Evolutionary conservation across 2,113 vertebrate species (phyloP).

Genomic region (Lampris megalopsis): DNA sequence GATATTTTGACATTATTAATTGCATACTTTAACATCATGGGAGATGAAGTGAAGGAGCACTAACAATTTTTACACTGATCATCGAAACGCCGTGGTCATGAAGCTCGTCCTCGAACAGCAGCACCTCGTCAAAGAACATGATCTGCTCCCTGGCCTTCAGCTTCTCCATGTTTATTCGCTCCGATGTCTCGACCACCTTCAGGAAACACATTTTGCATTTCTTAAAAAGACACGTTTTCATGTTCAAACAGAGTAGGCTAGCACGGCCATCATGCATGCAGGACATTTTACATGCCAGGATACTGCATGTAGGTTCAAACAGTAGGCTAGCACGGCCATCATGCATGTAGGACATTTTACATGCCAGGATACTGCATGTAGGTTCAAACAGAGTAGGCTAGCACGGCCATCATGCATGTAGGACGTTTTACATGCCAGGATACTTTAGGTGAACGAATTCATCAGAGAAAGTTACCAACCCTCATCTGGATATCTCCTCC

Average conservation of each 20-base stretch:
- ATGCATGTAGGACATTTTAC: background rate
- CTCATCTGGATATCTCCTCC: conserved; percentile 88
- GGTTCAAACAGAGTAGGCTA: no score
- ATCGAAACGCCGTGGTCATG: conserved; percentile 98
- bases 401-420: background rate
- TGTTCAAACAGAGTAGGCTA: no score
- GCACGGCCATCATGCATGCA: background rate
- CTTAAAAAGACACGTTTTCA: no score
- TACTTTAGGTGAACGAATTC: background rate
- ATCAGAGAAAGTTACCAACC: conserved; percentile 72
- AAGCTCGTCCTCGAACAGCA: conserved; percentile 97
- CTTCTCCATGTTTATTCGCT: conserved; percentile 95
- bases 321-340: no score
- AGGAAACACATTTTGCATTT: background rate
- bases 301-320: no score
- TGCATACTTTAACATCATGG: no score
- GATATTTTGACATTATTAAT: no score
- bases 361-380: background rate
- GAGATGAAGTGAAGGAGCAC: conserved; percentile 51
- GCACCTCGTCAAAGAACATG: conserved; percentile 96
- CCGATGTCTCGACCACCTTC: conserved; percentile 88
- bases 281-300: background rate
- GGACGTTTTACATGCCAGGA: background rate
- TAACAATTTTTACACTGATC: conserved; percentile 95
- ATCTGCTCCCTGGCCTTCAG: conserved; percentile 96